phyloP scores from a whole-genome alignment of 2,797 vertebrate species.

The Bradypodion ventrale region DNA sequence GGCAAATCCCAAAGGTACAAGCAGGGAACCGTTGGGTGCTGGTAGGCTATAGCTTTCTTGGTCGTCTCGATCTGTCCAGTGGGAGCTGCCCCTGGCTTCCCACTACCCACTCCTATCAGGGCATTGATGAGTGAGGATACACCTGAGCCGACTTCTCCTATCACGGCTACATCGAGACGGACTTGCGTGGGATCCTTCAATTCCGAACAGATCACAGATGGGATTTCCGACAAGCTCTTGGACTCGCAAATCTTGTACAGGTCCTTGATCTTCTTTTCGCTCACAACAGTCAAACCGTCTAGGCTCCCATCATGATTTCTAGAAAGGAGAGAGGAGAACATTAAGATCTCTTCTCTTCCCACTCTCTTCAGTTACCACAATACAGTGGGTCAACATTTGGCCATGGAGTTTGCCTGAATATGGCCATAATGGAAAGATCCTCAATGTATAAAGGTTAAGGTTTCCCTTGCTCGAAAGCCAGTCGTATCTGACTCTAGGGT shows the following conservation, averaged over 20 bases:
- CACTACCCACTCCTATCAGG: conserved; percentile 14
- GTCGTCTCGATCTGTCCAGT: background rate
- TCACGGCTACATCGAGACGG: conserved; percentile 38
- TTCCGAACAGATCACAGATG: background rate
- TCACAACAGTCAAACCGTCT: background rate
- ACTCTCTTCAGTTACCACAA: too few species aligned
- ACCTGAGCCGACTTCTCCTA: conserved; percentile 37
- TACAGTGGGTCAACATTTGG: too few species aligned
- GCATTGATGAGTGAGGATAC: conserved; percentile 38
- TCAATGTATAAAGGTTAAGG: too few species aligned
- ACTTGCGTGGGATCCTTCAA: background rate
- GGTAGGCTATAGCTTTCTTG: background rate
- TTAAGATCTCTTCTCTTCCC: too few species aligned
- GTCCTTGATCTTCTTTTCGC: background rate
- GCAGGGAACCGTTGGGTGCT: conserved; percentile 20
- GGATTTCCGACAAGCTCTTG: background rate
- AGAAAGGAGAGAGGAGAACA: background rate
- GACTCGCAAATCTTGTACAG: background rate
- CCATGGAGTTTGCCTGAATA: too few species aligned
- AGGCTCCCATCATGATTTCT: background rate
- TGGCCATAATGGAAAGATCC: too few species aligned
- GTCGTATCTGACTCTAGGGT: too few species aligned
- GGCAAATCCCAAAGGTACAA: conserved; percentile 63
- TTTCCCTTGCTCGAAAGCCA: too few species aligned
- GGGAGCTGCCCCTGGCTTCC: conserved; percentile 2